Evolutionary conservation across 2,888 invertebrate genomes (phyloP), one percentile per base, ranked within the genome.

Genomic region (Pristionchus japonicus): DNA sequence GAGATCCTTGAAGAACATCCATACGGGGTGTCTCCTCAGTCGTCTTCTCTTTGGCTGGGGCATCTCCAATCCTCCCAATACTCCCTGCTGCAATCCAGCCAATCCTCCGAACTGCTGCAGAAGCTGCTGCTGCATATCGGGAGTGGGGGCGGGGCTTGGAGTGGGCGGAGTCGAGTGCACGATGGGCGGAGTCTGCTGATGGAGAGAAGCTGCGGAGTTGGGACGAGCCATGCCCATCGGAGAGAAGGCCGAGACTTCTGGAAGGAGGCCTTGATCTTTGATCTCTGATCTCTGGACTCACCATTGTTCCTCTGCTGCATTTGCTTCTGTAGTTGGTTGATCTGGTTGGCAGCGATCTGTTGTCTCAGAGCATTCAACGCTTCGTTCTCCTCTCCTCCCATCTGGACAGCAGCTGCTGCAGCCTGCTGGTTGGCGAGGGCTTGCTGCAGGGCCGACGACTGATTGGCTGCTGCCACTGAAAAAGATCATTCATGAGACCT

Each of bases 1-100:
- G 34, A 93, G 88, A 90, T 93, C 93, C 61, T 90, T 89, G 90
- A 93, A 93, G 88, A 91, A 93, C 88, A 92, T 91, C 93, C 93
- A 93, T 13, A 93, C 93, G 11, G 93, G 93, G 90, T 93, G 93
- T 23, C 93, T 90, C 2, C 93, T 88, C n/a, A 93, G 90, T 27
- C 93, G 87, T 43, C 92, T 89, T 47, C 93, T 87, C 86, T 93
- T 93, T 67, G 92, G 92, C 74, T 92, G 92, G 1, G 91, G 91
- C 27, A 91, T 89, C 49, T 91, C 92, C 86, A 90, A 90, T 67
- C 90, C 89, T 23, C 57, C 84, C 37, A 67, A 27, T 9, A 34
- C 67, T 47, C 64, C 64, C 40, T 86, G 40, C 43, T 86, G 86
- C 43, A 86, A 17, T 11, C 61, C 64, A 0, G 86, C 64, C 34